A percentile compares a stretch with the other conserved stretches of the same genome.
These are phyloP conservation scores for Chaenocephalus aceratus DNA, from an alignment of 2,113 vertebrate genomes.

Conservation along the genomic window DNA sequence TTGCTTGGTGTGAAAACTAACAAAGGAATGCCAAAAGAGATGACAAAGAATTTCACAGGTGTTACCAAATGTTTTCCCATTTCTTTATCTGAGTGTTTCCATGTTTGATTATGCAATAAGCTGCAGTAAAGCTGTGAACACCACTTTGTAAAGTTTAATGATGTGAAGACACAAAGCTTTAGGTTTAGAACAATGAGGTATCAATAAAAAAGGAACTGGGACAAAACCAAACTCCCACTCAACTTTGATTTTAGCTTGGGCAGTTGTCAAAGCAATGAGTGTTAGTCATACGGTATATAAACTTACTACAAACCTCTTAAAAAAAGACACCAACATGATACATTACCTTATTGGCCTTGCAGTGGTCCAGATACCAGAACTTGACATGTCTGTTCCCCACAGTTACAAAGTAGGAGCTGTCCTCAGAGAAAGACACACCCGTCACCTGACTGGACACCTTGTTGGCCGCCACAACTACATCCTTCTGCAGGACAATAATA, in stretches of 20 bases:
- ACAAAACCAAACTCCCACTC: conserved; percentile 8
- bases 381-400: conserved; percentile 95
- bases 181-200: not conserved
- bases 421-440: conserved; percentile 94
- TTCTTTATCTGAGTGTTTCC: not conserved
- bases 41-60: not conserved
- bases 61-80: not conserved
- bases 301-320: not conserved
- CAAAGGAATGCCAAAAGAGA: not conserved
- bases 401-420: conserved; percentile 97
- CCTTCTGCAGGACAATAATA: conserved; percentile 85
- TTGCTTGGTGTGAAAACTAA: not conserved
- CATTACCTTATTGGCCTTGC: conserved; percentile 91
- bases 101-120: not conserved
- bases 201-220: not conserved
- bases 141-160: not conserved
- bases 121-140: not conserved
- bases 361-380: conserved; percentile 97
- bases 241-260: not conserved
- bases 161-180: not conserved
- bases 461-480: conserved; percentile 92
- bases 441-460: conserved; percentile 98
- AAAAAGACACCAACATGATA: not conserved
- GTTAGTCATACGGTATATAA: not conserved
- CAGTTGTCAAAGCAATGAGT: not conserved